Percentiles rank a stretch among this genome's conserved stretches.
These are phyloP conservation scores for Leptinotarsa peninsularis DNA, from an alignment of 2,888 invertebrate species.

Conservation along the genomic window DNA sequence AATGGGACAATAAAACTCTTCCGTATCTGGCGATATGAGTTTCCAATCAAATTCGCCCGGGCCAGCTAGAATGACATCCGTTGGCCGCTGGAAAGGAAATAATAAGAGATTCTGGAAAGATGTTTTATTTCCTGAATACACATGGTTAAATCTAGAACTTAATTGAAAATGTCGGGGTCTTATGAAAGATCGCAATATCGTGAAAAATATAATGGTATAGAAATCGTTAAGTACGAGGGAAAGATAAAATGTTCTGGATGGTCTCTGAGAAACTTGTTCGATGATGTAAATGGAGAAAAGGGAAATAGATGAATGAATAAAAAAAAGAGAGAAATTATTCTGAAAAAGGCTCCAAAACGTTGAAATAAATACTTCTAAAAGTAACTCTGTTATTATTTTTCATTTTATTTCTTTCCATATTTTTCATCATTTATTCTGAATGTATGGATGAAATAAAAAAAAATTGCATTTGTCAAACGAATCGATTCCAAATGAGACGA, in stretches of 20 bases:
- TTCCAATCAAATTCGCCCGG: constrained; percentile 31
- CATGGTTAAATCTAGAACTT: constrained; percentile 12
- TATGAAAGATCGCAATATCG: not conserved
- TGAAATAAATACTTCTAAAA: no score
- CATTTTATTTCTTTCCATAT: no score
- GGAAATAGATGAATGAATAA: no score
- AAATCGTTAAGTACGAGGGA: not conserved
- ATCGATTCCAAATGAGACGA: no score
- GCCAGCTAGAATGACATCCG: constrained; percentile 17
- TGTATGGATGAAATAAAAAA: no score
- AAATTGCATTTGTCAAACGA: no score
- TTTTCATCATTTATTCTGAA: no score
- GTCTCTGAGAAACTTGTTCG: no score
- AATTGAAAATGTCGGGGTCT: constrained; percentile 5
- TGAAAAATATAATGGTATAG: not conserved
- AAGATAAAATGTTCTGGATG: not conserved
- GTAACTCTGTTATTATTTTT: no score
- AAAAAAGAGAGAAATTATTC: no score
- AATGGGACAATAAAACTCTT: constrained; percentile 29
- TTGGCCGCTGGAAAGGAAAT: constrained; percentile 6
- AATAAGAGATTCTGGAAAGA: constrained; percentile 6
- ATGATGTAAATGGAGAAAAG: no score
- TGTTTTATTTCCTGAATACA: constrained; percentile 7
- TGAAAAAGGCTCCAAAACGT: no score
- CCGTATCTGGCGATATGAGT: constrained; percentile 28